These are phyloP conservation scores for Apis dorsata DNA, from an alignment of 1,140 invertebrate species.

Conservation along the genomic window DNA sequence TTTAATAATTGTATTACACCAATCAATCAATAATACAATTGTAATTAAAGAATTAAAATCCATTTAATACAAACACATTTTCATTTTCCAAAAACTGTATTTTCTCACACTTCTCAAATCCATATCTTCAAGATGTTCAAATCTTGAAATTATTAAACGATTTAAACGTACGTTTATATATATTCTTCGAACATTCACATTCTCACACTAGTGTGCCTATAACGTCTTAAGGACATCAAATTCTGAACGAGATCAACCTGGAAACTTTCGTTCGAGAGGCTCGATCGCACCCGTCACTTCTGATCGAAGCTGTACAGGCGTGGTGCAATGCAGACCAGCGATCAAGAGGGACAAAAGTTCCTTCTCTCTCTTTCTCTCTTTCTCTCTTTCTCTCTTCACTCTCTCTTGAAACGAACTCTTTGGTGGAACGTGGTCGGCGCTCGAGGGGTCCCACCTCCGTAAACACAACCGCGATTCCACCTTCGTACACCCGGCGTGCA, in stretches of 20 bases:
- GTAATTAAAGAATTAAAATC: too few relatives aligned
- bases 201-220: too few relatives aligned
- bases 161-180: too few relatives aligned
- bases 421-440: conserved; percentile 52
- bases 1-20: too few relatives aligned
- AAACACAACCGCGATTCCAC: conserved; percentile 15
- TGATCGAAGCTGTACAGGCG: conserved; percentile 59
- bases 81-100: too few relatives aligned
- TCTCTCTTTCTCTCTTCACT: background rate
- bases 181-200: too few relatives aligned
- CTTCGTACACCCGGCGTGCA: conserved; percentile 36
- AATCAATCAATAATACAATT: too few relatives aligned
- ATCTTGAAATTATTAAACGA: too few relatives aligned
- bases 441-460: conserved; percentile 57
- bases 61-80: too few relatives aligned
- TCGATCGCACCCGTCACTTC: conserved; percentile 55
- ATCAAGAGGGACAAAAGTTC: conserved; percentile 61
- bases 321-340: conserved; percentile 55
- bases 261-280: conserved; percentile 36
- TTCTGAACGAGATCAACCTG: conserved; percentile 5
- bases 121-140: too few relatives aligned
- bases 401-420: conserved; percentile 27
- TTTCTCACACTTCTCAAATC: too few relatives aligned
- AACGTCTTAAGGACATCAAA: background rate
- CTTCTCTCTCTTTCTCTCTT: background rate